Base-by-base conservation (phyloP, 1,140 invertebrate species). In the Drosophila micromelanica region DNA sequence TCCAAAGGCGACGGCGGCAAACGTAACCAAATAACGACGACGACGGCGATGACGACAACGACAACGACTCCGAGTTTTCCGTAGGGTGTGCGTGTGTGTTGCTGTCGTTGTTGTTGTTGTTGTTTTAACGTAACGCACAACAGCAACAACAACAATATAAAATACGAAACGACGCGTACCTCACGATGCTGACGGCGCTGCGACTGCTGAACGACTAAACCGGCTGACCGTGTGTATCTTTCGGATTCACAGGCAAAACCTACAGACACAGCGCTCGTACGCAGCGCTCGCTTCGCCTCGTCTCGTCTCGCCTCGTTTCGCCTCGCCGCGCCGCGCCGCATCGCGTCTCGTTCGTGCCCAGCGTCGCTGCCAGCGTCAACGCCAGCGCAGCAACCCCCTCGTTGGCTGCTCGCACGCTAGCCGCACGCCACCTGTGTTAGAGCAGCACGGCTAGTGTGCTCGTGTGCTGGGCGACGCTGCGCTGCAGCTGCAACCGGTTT, bases 191-290 rank as follows among this genome's bases (percentile, higher is more conserved):
- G 67, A 84, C 84, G 77, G 70, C 77, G 77, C 84, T 78, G 73
- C 78, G 84, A 78, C 71, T 89, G 79, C 63, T 80, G 85, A 89
- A 89, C 84, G 84, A 89, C 85, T 89, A 80, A 87, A 89, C 79
- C 84, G 84, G 84, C 72, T 73, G 69, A 68, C 59, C 48, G 46
- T 68, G 68, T 64, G 68, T 68, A 59, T 60, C 54, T 45, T 73
- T 54, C 71, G 56, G 20, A 60, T 55, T 46, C 71, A 38, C 64
- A 73, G 45, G 54, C 69, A 57, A 57, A 67, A 52, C 61, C 35
- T 35, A 65, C 69, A 64, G 40, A 20, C n/a, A 55, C 48, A 30
- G 7, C 65, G 64, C 42, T 48, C 67, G 56, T 48, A 42, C 61
- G 62, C 32, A 5, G 60, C 60, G 57, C 17, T 46, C 42, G 57